Evolutionary conservation across 2,888 invertebrate species (phyloP).

Genomic region (Catocala nupta): DNA sequence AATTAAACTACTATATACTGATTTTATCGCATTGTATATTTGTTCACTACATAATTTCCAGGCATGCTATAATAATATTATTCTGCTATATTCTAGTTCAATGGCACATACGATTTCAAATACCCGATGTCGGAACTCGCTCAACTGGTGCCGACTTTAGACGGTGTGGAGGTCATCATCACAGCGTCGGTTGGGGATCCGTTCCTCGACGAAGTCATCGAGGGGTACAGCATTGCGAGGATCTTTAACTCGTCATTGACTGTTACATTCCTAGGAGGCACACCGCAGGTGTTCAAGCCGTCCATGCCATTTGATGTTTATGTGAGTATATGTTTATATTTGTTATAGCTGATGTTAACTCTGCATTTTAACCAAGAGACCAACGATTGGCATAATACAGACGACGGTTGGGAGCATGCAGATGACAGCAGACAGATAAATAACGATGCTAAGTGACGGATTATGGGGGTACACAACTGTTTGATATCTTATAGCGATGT

Average conservation of each 20-base stretch:
- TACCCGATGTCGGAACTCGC: slow-evolving; percentile 94
- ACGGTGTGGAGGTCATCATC: slow-evolving; percentile 93
- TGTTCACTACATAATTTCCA: no score
- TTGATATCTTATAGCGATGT: no score
- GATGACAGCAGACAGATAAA: no score
- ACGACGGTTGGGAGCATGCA: no score
- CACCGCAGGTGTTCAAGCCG: slow-evolving; percentile 98
- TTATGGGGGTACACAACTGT: no score
- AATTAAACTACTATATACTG: no score
- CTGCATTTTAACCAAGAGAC: no score
- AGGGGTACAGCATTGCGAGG: slow-evolving; percentile 95
- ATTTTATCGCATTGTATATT: no score
- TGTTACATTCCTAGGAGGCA: slow-evolving; percentile 94
- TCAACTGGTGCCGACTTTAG: slow-evolving; percentile 89
- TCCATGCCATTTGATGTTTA: slow-evolving; percentile 96
- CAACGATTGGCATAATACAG: no score
- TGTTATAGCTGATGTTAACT: no score
- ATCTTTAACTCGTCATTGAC: slow-evolving; percentile 95
- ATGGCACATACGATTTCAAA: slow-evolving; percentile 95
- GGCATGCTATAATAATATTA: neutral
- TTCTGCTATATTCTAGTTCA: slow-evolving; percentile 88
- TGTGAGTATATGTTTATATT: slow-evolving; percentile 81
- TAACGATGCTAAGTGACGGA: no score
- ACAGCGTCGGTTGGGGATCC: slow-evolving; percentile 96
- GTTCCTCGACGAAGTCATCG: slow-evolving; percentile 93